Conservation (phyloP, 2,797 vertebrate species). For the Antrozous pallidus region DNA sequence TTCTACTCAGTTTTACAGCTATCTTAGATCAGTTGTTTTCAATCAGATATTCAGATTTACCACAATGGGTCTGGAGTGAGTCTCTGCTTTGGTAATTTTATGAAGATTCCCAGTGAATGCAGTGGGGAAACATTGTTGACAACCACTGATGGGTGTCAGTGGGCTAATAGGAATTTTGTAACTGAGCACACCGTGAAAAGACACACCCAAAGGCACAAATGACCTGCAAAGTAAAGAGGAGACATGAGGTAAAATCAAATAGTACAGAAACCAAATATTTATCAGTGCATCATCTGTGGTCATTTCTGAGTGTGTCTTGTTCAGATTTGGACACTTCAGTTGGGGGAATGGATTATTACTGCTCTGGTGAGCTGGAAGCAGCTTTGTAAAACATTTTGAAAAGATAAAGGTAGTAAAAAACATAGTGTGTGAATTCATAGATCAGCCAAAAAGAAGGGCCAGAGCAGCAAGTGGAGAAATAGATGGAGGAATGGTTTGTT, state of each 20-base stretch:
- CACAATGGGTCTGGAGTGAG: background rate
- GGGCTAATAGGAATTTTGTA: background rate
- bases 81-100: background rate
- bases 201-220: background rate
- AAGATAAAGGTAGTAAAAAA: background rate
- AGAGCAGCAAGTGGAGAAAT: background rate
- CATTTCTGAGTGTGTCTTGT: background rate
- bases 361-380: background rate
- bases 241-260: background rate
- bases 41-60: background rate
- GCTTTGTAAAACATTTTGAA: background rate
- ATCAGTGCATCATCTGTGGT: background rate
- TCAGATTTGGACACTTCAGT: background rate
- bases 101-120: background rate
- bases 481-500: background rate
- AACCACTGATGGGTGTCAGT: background rate
- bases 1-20: background rate
- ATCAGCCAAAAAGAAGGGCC: background rate
- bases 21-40: background rate
- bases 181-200: background rate
- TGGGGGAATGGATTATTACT: background rate
- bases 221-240: background rate
- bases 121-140: background rate
- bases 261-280: slow-evolving; percentile 2
- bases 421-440: background rate